phyloP scores from a whole-genome alignment of 2,113 vertebrate species.

The Phoenicopterus ruber region DNA sequence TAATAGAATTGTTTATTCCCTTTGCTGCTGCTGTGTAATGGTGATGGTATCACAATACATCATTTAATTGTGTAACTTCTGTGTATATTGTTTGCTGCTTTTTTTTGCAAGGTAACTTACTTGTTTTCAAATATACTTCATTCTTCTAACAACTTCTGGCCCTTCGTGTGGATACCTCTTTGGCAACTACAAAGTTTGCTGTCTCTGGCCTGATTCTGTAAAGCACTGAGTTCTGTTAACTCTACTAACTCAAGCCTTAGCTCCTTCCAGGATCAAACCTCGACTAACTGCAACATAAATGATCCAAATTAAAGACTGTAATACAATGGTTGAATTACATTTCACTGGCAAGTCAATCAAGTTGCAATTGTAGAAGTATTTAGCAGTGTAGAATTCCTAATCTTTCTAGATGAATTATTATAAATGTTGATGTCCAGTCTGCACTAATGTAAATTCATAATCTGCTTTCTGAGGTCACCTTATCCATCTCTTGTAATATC shows the following conservation, averaged over 20 bases:
- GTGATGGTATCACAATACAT: neutral
- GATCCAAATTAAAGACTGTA: neutral
- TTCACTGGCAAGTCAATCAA: neutral
- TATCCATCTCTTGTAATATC: neutral
- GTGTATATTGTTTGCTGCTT: neutral
- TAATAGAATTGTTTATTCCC: neutral
- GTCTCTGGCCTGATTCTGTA: neutral
- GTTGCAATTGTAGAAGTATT: neutral
- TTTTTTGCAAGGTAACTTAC: neutral
- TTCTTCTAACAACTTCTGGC: neutral
- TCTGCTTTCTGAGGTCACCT: neutral
- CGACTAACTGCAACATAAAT: neutral
- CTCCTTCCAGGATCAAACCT: neutral
- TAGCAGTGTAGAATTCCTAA: neutral
- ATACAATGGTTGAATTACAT: neutral
- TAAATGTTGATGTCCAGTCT: neutral
- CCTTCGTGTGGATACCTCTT: neutral
- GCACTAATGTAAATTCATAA: neutral
- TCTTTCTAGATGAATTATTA: neutral
- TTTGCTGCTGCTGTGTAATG: neutral
- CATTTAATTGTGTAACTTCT: neutral
- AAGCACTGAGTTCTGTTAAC: neutral
- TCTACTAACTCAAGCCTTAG: neutral
- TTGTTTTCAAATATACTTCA: neutral
- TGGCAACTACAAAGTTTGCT: neutral